Evolutionary conservation across 2,888 invertebrate genomes (phyloP), one percentile per base, ranked within the genome.

Genomic region (Pterobdella sp.): DNA sequence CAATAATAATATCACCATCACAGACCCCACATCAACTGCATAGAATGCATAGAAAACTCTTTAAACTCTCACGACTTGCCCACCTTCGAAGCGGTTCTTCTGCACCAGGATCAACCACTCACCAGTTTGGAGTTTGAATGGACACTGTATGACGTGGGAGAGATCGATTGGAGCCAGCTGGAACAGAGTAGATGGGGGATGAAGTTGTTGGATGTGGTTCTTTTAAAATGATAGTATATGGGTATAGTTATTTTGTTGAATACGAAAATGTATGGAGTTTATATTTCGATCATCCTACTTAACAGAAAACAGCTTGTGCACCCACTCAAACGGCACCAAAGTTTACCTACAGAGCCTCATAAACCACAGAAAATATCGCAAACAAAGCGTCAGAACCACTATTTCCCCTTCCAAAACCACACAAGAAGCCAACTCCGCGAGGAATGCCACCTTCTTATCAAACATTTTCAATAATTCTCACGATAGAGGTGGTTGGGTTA

Each of bases 91-190:
- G n/a, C n/a, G n/a, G n/a, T n/a, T n/a, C n/a, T n/a, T n/a, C n/a
- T n/a, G n/a, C n/a, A n/a, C n/a, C n/a, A n/a, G n/a, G n/a, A n/a
- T n/a, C n/a, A n/a, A n/a, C n/a, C n/a, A n/a, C n/a, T n/a, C 32
- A 18, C 32, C 35, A 42, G 42, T 42, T 42, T 29, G 4, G 42
- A 63, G 1, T 71, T 56, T 32, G 63, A 71, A 14, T 71, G 71
- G 71, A 60, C n/a, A 1, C 36, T 71, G n/a, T 71, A 35, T 31
- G 71, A 60, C 34, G 71, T 71, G n/a, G 71, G 69, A 10, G 26
- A 69, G 26, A 52, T 49, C 26, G 52, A 69, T 22, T 69, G 69
- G 69, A 52, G 22, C 3, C 18, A n/a, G 14, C 65, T 65, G 3
- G 35, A 32, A 31, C 26, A 31, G n/a, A 65, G 65, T 65, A 14